phyloP scores from a whole-genome alignment of 1,140 invertebrate genomes.

The Acromyrmex echinatior region DNA sequence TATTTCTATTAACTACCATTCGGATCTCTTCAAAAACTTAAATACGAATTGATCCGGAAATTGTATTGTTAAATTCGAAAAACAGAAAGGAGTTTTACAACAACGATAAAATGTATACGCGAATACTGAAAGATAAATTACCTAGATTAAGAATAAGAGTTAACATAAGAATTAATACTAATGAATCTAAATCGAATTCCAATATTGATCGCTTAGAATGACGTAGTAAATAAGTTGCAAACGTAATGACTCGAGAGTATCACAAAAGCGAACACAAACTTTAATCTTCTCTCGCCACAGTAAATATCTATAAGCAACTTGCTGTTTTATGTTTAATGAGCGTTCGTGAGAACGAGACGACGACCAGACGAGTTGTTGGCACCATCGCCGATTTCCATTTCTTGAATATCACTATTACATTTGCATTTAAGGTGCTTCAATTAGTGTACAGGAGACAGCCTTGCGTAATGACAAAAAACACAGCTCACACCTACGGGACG shows the following conservation, averaged over 20 bases:
- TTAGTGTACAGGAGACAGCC: constrained; percentile 33
- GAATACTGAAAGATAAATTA: neutral
- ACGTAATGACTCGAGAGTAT: constrained; percentile 11
- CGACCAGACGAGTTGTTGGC: constrained; percentile 27
- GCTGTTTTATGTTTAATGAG: constrained; percentile 43
- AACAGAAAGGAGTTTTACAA: neutral
- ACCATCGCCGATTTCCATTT: constrained; percentile 29
- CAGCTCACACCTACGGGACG: neutral
- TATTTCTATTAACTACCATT: neutral
- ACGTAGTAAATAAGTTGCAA: constrained; percentile 5
- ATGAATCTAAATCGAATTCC: constrained; percentile 1
- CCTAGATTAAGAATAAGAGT: neutral
- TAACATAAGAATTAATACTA: neutral
- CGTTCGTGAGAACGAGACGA: constrained; percentile 23
- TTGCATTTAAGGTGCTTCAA: constrained; percentile 63
- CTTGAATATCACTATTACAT: constrained; percentile 55
- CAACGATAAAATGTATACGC: neutral
- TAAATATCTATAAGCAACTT: constrained; percentile 57
- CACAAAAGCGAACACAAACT: constrained; percentile 8
- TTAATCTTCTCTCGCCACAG: neutral
- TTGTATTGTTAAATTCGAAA: neutral
- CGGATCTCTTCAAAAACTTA: neutral
- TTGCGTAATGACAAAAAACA: constrained; percentile 52
- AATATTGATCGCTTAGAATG: neutral
- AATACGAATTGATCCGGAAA: neutral